These are phyloP conservation scores for Leptopilina myrica DNA, from an alignment of 2,888 invertebrate genomes.

Conservation along the genomic window DNA sequence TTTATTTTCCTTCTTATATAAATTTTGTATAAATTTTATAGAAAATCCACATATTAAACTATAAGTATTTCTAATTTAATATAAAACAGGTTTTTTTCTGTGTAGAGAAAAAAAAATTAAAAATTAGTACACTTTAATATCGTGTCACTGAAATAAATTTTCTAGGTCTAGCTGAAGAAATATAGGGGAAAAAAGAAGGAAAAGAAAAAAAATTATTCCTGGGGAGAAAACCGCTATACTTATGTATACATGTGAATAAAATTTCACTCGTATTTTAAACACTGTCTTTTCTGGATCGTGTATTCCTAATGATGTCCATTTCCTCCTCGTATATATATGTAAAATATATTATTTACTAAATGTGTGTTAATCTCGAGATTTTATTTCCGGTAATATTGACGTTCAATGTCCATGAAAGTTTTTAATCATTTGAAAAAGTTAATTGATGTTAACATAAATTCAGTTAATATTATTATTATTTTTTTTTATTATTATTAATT, in stretches of 20 bases:
- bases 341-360: background rate
- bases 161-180: background rate
- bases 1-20: background rate
- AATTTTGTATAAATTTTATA: background rate
- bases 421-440: no score
- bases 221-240: background rate
- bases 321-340: background rate
- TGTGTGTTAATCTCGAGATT: background rate
- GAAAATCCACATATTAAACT: background rate
- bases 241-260: background rate
- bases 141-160: constrained; percentile 8
- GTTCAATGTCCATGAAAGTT: background rate
- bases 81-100: background rate
- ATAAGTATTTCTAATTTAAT: background rate
- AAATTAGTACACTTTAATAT: background rate
- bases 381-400: background rate
- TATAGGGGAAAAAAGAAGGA: background rate
- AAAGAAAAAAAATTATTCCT: background rate
- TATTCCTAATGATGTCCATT: constrained; percentile 15
- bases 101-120: background rate
- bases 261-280: constrained; percentile 3
- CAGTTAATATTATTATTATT: no score
- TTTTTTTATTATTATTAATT: no score
- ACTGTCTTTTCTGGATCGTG: constrained; percentile 11
- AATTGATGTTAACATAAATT: no score